Evolutionary conservation across 2,888 invertebrate genomes (phyloP).

Genomic region (Acronicta psi): DNA sequence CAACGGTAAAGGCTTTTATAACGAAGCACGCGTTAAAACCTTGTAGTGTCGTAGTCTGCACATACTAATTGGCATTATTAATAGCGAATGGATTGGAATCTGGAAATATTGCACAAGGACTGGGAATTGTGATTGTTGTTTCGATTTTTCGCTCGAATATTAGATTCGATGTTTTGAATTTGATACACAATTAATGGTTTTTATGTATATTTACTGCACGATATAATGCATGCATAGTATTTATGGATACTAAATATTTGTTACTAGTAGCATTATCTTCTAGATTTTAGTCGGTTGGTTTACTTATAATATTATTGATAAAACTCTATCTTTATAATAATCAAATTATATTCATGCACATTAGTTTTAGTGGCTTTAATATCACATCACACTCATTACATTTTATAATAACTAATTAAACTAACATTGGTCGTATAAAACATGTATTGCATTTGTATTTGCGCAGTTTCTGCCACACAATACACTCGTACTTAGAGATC

Average conservation of each 20-base stretch:
- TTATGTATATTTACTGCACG: constrained; percentile 56
- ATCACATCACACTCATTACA: constrained; percentile 34
- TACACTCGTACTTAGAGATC: constrained; percentile 87
- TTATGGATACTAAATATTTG: constrained; percentile 20
- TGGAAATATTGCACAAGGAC: constrained; percentile 63
- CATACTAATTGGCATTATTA: constrained; percentile 85
- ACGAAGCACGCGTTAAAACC: constrained; percentile 81
- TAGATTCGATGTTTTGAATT: constrained; percentile 57
- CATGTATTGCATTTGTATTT: constrained; percentile 75
- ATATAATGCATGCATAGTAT: constrained; percentile 35
- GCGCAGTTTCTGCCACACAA: constrained; percentile 86
- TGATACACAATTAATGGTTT: constrained; percentile 47
- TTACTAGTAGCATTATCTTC: constrained; percentile 26
- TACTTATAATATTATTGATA: constrained; percentile 13
- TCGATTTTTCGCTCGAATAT: constrained; percentile 57
- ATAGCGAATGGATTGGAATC: constrained; percentile 73
- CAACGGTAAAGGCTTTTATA: constrained; percentile 92
- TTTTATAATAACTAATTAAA: constrained; percentile 41
- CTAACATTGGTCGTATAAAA: constrained; percentile 63
- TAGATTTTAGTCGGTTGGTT: constrained; percentile 27
- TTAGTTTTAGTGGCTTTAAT: constrained; percentile 37
- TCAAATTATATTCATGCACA: constrained; percentile 43
- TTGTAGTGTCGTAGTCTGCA: constrained; percentile 84
- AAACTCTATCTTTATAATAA: constrained; percentile 14
- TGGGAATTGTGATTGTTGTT: constrained; percentile 62